Evolutionary conservation across 2,888 invertebrate species (phyloP), one percentile per base, ranked within the genome.

Genomic region (Heteropelma amictum): DNA sequence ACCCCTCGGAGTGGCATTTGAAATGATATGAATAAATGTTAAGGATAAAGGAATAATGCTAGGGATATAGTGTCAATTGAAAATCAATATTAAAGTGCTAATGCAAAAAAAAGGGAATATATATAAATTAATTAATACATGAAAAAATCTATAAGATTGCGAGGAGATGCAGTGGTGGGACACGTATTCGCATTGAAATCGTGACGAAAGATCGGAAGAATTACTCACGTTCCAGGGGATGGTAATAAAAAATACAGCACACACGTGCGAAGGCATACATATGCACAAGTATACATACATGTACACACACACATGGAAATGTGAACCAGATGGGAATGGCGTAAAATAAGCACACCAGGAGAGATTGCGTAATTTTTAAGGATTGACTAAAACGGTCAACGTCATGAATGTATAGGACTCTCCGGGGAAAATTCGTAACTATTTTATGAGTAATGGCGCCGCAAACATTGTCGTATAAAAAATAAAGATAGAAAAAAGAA

Each of bases 41-140:
- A 23, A 67, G 7, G 23, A 42, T 33, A 38, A 30, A 60, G 35
- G 28, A 76, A 58, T 76, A 58, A 72, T 35, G 47, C 56, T 77
- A 77, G 75, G 75, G 61, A 58, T 61, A 79, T 83, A 83, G 81
- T 81, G 84, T 85, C 84, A 85, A 85, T 85, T 85, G 84, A 80
- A 79, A 83, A 84, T 83, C 81, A 83, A 84, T 83, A 84, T 83
- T 81, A 82, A 80, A 76, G 68, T 68, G 63, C 76, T 68, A 75
- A 72, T 78, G 47, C 28, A 42, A 67, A 51, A 63, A 68, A 67
- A 76, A 61, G 61, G 38, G 68, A 42, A 60, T 77, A 76, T 76
- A 78, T 72, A 60, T n/a, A n/a, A n/a, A 79, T 74, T 77, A 72
- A 76, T 72, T 72, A 51, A 76, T 58, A 26, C 63, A 53, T 67